Evolutionary conservation across 92 coral and sea anemone genomes (phyloP).

Genomic region (Zoanthus solanderi): DNA sequence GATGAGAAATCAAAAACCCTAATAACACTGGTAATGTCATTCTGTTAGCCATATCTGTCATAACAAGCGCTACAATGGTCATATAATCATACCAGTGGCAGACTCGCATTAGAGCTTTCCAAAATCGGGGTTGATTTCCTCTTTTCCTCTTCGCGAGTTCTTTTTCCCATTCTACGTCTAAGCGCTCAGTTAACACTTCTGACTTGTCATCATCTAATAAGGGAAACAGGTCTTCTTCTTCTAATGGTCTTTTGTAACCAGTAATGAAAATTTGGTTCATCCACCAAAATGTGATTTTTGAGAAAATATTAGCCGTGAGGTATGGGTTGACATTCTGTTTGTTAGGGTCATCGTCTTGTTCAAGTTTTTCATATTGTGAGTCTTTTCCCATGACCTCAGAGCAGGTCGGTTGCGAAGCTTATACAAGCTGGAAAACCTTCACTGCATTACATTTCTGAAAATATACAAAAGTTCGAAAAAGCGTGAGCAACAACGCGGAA

Average conservation of each 20-base stretch:
- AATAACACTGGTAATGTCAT: slow-evolving; percentile 87
- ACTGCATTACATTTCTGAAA: slow-evolving; percentile 28
- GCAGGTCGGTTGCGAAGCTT: not conserved
- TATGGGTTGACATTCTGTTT: slow-evolving; percentile 80
- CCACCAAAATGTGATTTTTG: slow-evolving; percentile 86
- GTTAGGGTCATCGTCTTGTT: slow-evolving; percentile 61
- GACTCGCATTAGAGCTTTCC: slow-evolving; percentile 92
- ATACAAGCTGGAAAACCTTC: not conserved
- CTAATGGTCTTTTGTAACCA: slow-evolving; percentile 86
- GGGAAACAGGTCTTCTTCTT: slow-evolving; percentile 85
- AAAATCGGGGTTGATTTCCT: slow-evolving; percentile 82
- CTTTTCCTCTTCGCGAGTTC: slow-evolving; percentile 72
- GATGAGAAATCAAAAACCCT: slow-evolving; percentile 85
- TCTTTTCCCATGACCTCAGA: slow-evolving; percentile 71
- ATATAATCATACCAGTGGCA: slow-evolving; percentile 81
- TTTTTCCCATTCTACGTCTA: slow-evolving; percentile 82
- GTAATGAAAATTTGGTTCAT: slow-evolving; percentile 86
- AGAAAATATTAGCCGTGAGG: slow-evolving; percentile 79
- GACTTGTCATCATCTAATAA: slow-evolving; percentile 87
- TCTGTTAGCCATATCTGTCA: slow-evolving; percentile 91
- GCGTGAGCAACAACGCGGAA: slow-evolving; percentile 7
- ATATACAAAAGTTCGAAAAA: not conserved
- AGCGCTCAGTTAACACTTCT: slow-evolving; percentile 72
- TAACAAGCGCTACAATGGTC: slow-evolving; percentile 72
- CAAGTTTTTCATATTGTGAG: slow-evolving; percentile 68